Evolutionary conservation across 2,113 vertebrate genomes (phyloP).

Genomic region (Arizona elegans): DNA sequence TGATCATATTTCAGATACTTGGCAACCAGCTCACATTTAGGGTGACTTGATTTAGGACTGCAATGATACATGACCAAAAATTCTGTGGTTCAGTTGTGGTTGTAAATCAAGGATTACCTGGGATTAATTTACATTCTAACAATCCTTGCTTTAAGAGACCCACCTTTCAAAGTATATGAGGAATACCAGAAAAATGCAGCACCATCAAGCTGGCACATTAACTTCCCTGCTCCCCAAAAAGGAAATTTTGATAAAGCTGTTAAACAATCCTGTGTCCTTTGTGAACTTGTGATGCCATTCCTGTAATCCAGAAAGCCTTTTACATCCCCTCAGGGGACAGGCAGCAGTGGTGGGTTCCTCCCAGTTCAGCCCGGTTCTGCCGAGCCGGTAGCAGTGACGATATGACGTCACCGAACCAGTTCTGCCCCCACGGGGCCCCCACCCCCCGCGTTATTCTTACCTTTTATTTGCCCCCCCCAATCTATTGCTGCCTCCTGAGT

Average conservation of each 20-base stretch:
- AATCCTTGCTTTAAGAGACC: neutral
- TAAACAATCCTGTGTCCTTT: neutral
- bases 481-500: too few species aligned
- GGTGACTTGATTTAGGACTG: neutral
- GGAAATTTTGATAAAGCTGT: neutral
- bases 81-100: neutral
- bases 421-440: too few species aligned
- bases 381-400: too few species aligned
- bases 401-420: too few species aligned
- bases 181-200: neutral
- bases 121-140: neutral
- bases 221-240: neutral
- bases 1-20: neutral
- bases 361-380: too few species aligned
- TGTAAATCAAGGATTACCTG: neutral
- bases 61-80: neutral
- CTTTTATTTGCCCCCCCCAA: too few species aligned
- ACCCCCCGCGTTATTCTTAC: too few species aligned
- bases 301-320: neutral
- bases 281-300: neutral
- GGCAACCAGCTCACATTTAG: neutral
- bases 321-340: rapidly evolving
- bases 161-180: neutral
- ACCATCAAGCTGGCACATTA: neutral
- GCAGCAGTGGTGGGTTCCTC: neutral